phyloP scores from a whole-genome alignment of 2,797 vertebrate genomes.

The Poeciliopsis paucimaculata region DNA sequence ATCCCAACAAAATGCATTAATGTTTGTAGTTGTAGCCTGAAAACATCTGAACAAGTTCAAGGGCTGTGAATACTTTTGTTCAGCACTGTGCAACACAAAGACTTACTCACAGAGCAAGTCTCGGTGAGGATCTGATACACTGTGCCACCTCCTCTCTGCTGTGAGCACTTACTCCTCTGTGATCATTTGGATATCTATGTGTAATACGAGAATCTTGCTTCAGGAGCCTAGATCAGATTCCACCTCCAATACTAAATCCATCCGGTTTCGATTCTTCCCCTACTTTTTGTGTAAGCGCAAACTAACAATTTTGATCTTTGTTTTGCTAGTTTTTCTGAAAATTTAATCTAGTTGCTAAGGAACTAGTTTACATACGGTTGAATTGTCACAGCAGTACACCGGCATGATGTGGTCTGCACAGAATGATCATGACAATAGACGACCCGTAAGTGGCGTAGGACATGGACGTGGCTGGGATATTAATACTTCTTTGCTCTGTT shows the following conservation, averaged over 20 bases:
- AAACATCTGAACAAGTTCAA: neutral
- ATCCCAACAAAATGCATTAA: neutral
- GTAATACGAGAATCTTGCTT: slow-evolving; percentile 49
- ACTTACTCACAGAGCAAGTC: neutral
- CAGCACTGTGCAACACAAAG: neutral
- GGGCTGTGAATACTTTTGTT: neutral
- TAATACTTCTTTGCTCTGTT: slow-evolving; percentile 77
- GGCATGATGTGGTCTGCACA: slow-evolving; percentile 60
- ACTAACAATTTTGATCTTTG: slow-evolving; percentile 46
- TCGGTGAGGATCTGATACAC: slow-evolving; percentile 22
- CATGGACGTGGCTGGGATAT: slow-evolving; percentile 55
- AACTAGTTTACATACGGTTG: slow-evolving; percentile 80
- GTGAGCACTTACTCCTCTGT: slow-evolving; percentile 22
- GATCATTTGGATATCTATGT: slow-evolving; percentile 38
- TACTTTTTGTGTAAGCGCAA: slow-evolving; percentile 62
- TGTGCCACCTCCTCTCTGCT: slow-evolving; percentile 1
- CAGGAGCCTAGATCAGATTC: slow-evolving; percentile 44
- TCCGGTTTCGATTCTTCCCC: slow-evolving; percentile 55
- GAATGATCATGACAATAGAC: slow-evolving; percentile 67
- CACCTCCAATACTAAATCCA: slow-evolving; percentile 19
- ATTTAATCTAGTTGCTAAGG: slow-evolving; percentile 88
- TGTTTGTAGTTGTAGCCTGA: neutral
- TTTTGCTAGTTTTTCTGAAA: slow-evolving; percentile 76
- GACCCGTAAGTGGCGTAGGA: slow-evolving; percentile 76
- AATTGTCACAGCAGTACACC: slow-evolving; percentile 75